Evolutionary conservation across 1,140 invertebrate species (phyloP).

Genomic region (Diploscapter pachys): DNA sequence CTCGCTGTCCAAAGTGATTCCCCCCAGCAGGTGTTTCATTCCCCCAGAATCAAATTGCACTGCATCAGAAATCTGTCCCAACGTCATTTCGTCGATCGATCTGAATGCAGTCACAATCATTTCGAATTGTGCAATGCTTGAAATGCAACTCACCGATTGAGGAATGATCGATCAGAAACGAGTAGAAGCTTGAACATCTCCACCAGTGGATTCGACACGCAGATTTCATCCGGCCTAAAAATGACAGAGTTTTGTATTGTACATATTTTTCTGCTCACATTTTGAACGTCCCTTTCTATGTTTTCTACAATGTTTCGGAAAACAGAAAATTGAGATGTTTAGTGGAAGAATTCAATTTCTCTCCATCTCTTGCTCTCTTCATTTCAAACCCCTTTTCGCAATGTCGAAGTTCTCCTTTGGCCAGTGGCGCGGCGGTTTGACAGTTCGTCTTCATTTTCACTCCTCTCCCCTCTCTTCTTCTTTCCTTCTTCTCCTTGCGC

Average conservation of each 20-base stretch:
- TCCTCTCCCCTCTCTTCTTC: too few species aligned
- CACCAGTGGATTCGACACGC: constrained; percentile 54
- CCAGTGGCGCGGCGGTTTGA: too few species aligned
- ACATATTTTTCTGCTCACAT: constrained; percentile 11
- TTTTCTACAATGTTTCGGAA: neutral
- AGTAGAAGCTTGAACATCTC: constrained; percentile 53
- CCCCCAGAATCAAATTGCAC: constrained; percentile 44
- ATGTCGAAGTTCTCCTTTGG: too few species aligned
- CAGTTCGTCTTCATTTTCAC: too few species aligned
- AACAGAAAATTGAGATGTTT: too few species aligned
- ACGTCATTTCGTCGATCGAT: constrained; percentile 45
- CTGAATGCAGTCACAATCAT: constrained; percentile 5
- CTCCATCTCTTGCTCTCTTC: too few species aligned
- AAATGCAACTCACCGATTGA: constrained; percentile 34
- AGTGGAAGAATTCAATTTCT: too few species aligned
- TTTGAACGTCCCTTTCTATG: too few species aligned
- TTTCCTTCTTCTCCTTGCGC: too few species aligned
- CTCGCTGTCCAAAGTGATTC: constrained; percentile 44
- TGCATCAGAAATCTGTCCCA: constrained; percentile 42
- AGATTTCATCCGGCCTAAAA: constrained; percentile 48
- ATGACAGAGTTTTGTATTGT: neutral
- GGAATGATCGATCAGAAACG: constrained; percentile 41
- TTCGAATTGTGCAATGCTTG: neutral
- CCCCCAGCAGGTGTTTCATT: constrained; percentile 48
- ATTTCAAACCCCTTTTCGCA: too few species aligned